Conservation (phyloP, 2,888 invertebrate genomes). For the Dyspetes luteomarginatus region DNA sequence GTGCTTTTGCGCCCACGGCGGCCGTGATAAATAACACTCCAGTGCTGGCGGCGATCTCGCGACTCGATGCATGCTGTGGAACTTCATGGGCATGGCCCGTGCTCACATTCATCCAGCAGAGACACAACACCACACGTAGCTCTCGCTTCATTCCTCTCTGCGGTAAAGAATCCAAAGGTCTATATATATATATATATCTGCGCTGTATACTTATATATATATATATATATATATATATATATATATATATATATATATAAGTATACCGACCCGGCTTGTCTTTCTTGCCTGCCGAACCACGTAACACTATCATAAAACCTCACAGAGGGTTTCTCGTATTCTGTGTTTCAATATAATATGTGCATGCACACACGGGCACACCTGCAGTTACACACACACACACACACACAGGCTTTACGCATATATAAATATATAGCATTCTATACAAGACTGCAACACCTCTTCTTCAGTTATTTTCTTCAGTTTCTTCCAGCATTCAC, state of each 20-base stretch:
- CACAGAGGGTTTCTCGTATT: constrained; percentile 43
- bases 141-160: constrained; percentile 45
- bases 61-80: constrained; percentile 41
- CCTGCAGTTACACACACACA: too few species aligned
- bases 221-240: too few species aligned
- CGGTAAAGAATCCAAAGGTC: constrained; percentile 22
- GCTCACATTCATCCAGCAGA: constrained; percentile 47
- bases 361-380: too few species aligned
- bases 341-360: constrained; percentile 40
- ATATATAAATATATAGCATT: constrained; percentile 3
- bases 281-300: constrained; percentile 13
- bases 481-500: constrained; percentile 20
- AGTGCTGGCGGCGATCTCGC: constrained; percentile 58
- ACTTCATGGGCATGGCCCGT: constrained; percentile 60
- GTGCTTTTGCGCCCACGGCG: constrained; percentile 74
- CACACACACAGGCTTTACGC: too few species aligned
- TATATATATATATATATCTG: too few species aligned
- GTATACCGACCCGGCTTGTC: not conserved
- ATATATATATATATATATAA: too few species aligned
- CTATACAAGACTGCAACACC: constrained; percentile 61
- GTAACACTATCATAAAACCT: constrained; percentile 63
- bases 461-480: constrained; percentile 40
- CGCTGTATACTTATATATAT: too few species aligned
- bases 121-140: constrained; percentile 10
- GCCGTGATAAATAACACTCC: constrained; percentile 78